Percentiles rank a stretch among this genome's conserved stretches.
phyloP scores from a whole-genome alignment of 2,888 invertebrate species.

The Pomacea canaliculata region DNA sequence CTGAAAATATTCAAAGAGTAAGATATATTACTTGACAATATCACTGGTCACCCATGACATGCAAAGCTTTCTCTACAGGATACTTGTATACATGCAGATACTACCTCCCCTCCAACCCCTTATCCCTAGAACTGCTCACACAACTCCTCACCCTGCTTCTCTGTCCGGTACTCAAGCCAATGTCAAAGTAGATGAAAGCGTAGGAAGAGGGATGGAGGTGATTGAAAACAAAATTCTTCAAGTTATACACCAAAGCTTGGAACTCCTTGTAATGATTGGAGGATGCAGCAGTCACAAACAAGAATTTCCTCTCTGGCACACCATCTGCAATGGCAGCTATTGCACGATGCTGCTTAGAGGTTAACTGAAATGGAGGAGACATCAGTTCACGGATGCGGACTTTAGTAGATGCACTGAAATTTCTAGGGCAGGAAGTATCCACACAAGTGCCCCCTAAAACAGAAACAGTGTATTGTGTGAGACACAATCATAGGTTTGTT shows the following conservation, averaged over 20 bases:
- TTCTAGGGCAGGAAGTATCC: conserved; percentile 13
- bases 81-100: no score
- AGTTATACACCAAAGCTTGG: conserved; percentile 19
- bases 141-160: not conserved
- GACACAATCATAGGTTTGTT: not conserved
- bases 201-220: conserved; percentile 3
- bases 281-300: conserved; percentile 20
- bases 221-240: conserved; percentile 12
- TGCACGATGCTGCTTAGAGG: not conserved
- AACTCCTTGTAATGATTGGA: conserved; percentile 26
- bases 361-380: not conserved
- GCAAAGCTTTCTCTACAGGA: no score
- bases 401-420: conserved; percentile 4
- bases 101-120: no score
- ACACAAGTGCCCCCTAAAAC: conserved; percentile 8
- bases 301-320: conserved; percentile 3
- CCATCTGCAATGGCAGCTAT: not conserved
- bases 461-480: not conserved
- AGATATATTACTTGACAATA: no score
- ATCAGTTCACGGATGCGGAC: conserved; percentile 9
- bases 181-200: conserved; percentile 17
- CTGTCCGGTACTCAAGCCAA: conserved; percentile 11
- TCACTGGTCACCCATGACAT: no score
- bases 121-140: no score
- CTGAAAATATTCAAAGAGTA: no score